Percentiles rank a stretch among this genome's conserved stretches.
These are phyloP conservation scores for Urechis unicinctus DNA, from an alignment of 2,888 invertebrate genomes.

Conservation along the genomic window DNA sequence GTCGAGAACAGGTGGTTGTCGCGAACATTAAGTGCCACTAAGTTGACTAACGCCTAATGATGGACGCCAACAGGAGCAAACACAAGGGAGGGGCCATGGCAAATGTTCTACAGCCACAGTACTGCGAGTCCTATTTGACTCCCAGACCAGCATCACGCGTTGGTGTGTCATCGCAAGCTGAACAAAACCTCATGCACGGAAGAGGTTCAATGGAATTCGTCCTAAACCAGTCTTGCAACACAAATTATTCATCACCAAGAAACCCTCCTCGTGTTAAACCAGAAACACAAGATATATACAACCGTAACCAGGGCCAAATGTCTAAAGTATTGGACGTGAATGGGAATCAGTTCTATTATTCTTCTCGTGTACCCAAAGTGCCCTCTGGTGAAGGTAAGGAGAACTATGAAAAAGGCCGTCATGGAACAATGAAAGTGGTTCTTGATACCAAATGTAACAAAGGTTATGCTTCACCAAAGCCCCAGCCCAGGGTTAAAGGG, in stretches of 20 bases:
- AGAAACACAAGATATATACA: not conserved
- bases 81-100: constrained; percentile 3
- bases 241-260: constrained; percentile 4
- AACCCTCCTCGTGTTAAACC: not conserved
- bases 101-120: not conserved
- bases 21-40: too few species aligned
- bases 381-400: constrained; percentile 2
- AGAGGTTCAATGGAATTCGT: constrained; percentile 7
- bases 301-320: constrained; percentile 3
- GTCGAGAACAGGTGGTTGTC: too few species aligned
- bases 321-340: constrained; percentile 4
- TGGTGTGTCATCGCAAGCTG: constrained; percentile 3
- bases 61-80: too few species aligned
- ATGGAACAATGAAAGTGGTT: constrained; percentile 5
- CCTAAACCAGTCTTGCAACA: constrained; percentile 7
- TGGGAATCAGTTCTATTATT: constrained; percentile 8
- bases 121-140: not conserved
- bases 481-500: constrained; percentile 4
- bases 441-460: constrained; percentile 8
- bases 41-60: too few species aligned
- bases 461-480: constrained; percentile 8
- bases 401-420: not conserved
- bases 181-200: constrained; percentile 5
- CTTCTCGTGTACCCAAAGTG: constrained; percentile 1
- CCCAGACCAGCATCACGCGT: constrained; percentile 7